Conservation (phyloP, 2,113 vertebrate genomes). For the Madoqua kirkii region DNA sequence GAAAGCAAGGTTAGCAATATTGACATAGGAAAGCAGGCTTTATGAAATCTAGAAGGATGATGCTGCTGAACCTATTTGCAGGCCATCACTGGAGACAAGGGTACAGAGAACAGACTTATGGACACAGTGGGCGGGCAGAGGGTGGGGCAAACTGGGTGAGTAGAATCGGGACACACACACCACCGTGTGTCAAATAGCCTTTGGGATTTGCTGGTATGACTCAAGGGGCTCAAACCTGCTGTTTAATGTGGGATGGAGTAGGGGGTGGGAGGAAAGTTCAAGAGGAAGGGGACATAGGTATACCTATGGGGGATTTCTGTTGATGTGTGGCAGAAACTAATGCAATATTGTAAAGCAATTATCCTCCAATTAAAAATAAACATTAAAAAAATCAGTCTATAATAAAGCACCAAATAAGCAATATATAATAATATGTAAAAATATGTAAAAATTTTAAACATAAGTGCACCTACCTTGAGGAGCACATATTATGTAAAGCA, state of each 20-base stretch:
- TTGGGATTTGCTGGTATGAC: not conserved
- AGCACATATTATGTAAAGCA: not conserved
- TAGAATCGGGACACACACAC: fast-evolving
- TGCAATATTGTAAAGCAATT: not conserved
- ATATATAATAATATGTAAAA: not conserved
- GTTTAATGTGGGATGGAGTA: not conserved
- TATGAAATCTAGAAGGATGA: not conserved
- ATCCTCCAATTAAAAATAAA: not conserved
- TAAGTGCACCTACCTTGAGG: not conserved
- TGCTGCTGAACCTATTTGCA: not conserved
- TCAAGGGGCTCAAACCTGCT: not conserved
- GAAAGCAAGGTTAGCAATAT: not conserved
- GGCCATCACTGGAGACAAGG: not conserved
- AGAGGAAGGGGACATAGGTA: not conserved
- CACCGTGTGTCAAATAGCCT: fast-evolving
- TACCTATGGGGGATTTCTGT: not conserved
- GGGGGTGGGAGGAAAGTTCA: not conserved
- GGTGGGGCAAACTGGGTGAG: not conserved
- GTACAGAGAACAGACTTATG: not conserved
- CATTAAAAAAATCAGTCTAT: not conserved
- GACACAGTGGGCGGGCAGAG: not conserved
- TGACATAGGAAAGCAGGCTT: not conserved
- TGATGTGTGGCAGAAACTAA: not conserved
- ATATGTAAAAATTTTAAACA: not conserved
- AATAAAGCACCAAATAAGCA: not conserved